A percentile compares a stretch with the other conserved stretches of the same genome.
These are phyloP conservation scores for Epistrophella euchroma DNA, from an alignment of 2,888 invertebrate species.

Conservation along the genomic window DNA sequence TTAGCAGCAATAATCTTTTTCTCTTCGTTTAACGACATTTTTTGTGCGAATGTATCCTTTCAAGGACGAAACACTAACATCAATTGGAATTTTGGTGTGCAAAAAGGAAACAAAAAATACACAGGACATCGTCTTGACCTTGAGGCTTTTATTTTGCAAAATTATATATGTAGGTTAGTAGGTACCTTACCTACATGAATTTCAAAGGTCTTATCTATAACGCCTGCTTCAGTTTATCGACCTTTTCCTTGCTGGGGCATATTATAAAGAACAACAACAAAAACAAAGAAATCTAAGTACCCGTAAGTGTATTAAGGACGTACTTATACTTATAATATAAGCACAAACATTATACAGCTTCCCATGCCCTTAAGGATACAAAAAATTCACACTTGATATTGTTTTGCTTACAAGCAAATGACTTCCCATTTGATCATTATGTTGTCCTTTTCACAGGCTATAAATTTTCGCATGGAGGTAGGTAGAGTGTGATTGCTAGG, in stretches of 20 bases:
- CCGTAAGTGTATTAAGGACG: slow-evolving; percentile 11
- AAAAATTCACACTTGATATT: slow-evolving; percentile 74
- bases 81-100: slow-evolving; percentile 46
- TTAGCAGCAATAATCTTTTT: slow-evolving; percentile 15
- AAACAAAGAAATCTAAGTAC: slow-evolving; percentile 17
- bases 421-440: slow-evolving; percentile 46
- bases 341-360: not conserved
- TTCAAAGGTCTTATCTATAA: slow-evolving; percentile 23
- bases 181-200: slow-evolving; percentile 26
- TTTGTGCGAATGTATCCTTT: slow-evolving; percentile 28
- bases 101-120: slow-evolving; percentile 46
- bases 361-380: slow-evolving; percentile 47
- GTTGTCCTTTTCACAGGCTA: slow-evolving; percentile 47
- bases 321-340: not conserved
- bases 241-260: not conserved
- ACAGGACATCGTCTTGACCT: slow-evolving; percentile 38
- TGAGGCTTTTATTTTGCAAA: slow-evolving; percentile 32
- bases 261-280: not conserved
- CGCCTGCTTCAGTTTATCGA: slow-evolving; percentile 39
- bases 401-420: slow-evolving; percentile 68
- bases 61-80: slow-evolving; percentile 43
- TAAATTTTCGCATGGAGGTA: not conserved
- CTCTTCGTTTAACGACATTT: slow-evolving; percentile 22
- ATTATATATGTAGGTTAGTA: not conserved
- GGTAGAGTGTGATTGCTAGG: not conserved